phyloP scores from a whole-genome alignment of 2,113 vertebrate species.

The Rhinoderma darwinii region DNA sequence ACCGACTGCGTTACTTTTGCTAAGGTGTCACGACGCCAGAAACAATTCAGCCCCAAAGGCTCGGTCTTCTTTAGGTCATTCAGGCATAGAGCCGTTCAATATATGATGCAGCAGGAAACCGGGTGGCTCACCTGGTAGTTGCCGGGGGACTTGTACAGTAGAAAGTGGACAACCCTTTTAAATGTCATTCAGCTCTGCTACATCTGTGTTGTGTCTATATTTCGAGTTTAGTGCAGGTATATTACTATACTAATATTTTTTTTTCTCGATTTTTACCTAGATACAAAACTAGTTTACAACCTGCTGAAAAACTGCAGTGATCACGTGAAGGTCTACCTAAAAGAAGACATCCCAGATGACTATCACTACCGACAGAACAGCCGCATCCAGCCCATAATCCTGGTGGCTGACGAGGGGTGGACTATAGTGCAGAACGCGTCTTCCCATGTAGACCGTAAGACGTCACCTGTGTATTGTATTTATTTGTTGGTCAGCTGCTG shows the following conservation, averaged over 20 bases:
- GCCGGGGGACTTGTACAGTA: no score
- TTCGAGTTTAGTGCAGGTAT: background rate
- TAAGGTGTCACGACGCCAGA: no score
- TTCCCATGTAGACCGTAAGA: slow-evolving; percentile 73
- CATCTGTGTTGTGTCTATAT: background rate
- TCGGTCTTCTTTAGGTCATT: no score
- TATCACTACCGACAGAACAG: slow-evolving; percentile 85
- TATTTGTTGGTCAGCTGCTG: background rate
- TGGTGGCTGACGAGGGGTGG: slow-evolving; percentile 96
- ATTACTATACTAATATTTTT: background rate
- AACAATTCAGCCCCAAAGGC: no score
- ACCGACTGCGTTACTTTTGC: no score
- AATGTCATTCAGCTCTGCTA: background rate
- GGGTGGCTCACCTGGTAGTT: no score
- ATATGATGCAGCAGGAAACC: no score
- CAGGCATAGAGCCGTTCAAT: no score
- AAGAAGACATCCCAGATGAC: slow-evolving; percentile 83
- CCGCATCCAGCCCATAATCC: slow-evolving; percentile 86
- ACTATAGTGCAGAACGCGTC: slow-evolving; percentile 80
- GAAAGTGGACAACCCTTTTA: no score
- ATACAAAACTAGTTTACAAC: slow-evolving; percentile 71
- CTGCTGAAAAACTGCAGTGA: slow-evolving; percentile 75
- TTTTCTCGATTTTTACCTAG: slow-evolving; percentile 67
- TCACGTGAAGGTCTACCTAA: slow-evolving; percentile 87
- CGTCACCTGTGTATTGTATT: slow-evolving; percentile 9